Base-by-base conservation (phyloP, 2,797 vertebrate genomes). In the Chaunax sp. region DNA sequence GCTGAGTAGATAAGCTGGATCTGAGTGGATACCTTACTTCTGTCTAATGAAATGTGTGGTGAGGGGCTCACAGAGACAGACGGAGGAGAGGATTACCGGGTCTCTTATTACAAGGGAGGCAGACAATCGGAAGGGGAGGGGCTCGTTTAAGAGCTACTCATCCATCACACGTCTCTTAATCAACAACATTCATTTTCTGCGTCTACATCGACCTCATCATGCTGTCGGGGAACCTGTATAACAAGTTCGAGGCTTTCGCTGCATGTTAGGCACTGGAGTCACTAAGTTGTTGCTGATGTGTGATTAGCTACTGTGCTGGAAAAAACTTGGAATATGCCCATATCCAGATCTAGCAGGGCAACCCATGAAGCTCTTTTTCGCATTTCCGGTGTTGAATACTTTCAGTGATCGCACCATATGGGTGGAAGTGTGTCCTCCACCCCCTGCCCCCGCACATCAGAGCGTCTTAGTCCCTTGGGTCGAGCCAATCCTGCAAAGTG, bases 51-150 rank as follows among this genome's bases (percentile, higher is more conserved):
- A 87, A 82, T 83, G 80, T 75, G 74, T 73, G 69, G 75, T 50
- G 72, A 75, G 76, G 78, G 82, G 85, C 67, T 82, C 77, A 80
- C 54, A 41, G 53, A 72, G 82, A 87, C 91, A 90, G 90, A 90
- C 62, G 75, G 89, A 69, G 74, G 89, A 71, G 74, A 64, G 86
- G 90, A 92, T 93, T 91, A 93, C 38, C 45, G 16, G 77, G 77
- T 81, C 52, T 78, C 78, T 84, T 75, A 87, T 78, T 81, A 77
- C 54, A 49, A 64, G 54, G 74, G 77, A 64, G 79, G 82, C 72
- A 82, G 73, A 70, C 65, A 73, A 81, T 72, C 64, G 13, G 65
- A 28, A 38, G 55, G 70, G 72, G 83, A 65, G 80, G 68, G 69
- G 72, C 70, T 75, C 72, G 56, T 72, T 64, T 68, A 41, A 63